Evolutionary conservation across 2,888 invertebrate species (phyloP), one percentile per base, ranked within the genome.

Genomic region (Diloba caeruleocephala): DNA sequence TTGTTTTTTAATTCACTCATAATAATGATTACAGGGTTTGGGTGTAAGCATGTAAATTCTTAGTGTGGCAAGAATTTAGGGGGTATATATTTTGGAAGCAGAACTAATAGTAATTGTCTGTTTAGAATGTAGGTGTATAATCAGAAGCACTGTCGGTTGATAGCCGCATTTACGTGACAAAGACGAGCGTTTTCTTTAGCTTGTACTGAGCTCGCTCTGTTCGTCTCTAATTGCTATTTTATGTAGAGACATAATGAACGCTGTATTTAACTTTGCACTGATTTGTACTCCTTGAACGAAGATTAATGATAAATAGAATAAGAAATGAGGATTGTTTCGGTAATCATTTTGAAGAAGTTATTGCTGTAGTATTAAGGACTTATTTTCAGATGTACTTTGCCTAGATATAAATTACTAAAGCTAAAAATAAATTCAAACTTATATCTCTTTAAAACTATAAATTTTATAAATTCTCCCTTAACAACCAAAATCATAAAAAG

Each of bases 211-310:
- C 57, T 36, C 54, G 13, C 26, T 54, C 36, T 41, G 36, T 37
- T 75, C 39, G 49, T 68, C 39, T 57, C 67, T 87, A 85, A 88
- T 88, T 88, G 87, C 81, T 78, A 74, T 88, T 86, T 83, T 86
- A 83, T 88, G 84, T 85, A 78, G 72, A 23, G 67, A 73, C 56
- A 78, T 88, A 87, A 85, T 85, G 83, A 84, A 79, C 79, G 72
- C 51, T 63, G 73, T 66, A 54, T 60, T 58, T 58, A 73, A 74
- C 62, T 74, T 76, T 63, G 64, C 63, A 64, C 67, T 43, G 41
- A 62, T 65, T 61, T 51, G 17, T 69, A 62, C 63, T 74, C 53
- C 54, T 68, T 58, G 56, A 43, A 36, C 53, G 45, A 39, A 69
- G 77, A 82, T 79, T 79, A 81, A 59, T 61, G 52, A 38, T 49